Evolutionary conservation across 2,113 vertebrate genomes (phyloP), one percentile per base, ranked within the genome.

Genomic region (Cariama cristata): DNA sequence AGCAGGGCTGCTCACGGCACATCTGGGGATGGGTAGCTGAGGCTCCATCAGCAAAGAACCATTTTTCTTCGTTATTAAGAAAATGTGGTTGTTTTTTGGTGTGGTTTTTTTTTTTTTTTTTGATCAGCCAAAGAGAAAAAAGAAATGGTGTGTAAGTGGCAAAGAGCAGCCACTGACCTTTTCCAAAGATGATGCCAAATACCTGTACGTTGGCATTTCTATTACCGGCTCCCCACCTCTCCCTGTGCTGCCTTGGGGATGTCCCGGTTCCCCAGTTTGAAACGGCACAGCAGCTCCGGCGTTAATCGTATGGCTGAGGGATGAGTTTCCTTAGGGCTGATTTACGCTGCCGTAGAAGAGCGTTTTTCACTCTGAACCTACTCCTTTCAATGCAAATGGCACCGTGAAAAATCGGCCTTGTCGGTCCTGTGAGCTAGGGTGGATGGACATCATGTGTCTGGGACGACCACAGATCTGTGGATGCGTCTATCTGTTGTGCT

Each of bases 401-500:
- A 5, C 49, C 42, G 47, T 45, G 52, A 83, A 35, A 72, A 72
- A 64, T 14, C 7, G 0, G 11, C 38, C 44, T 17, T 53, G 44
- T 44, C 2, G 2, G 47, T 38, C 26, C 60, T 16, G 55, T 0
- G 0, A 77, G 53, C 26, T 22, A 9, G 44, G 67, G 17, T n/a
- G 76, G 42, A 38, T 38, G 38, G 55, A n/a, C 56, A 60, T 3
- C 0, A 3, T 5, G 2, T 0, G 0, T 10, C 53, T 52, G 55
- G 13, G 56, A 58, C 4, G 4, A 28, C 38, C 7, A 5, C 2
- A 3, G 35, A 35, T 50, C 59, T 60, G 14, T 0, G 17, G 67
- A 27, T 53, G 30, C 3, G 4, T 5, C 14, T 5, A 15, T 56
- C 50, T 45, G 38, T 13, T 24, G 11, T 40, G 49, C 49, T 56